A percentile compares a stretch with the other conserved stretches of the same genome.
Conservation (phyloP, 1,140 invertebrate species). For the Cotesia chilonis region DNA sequence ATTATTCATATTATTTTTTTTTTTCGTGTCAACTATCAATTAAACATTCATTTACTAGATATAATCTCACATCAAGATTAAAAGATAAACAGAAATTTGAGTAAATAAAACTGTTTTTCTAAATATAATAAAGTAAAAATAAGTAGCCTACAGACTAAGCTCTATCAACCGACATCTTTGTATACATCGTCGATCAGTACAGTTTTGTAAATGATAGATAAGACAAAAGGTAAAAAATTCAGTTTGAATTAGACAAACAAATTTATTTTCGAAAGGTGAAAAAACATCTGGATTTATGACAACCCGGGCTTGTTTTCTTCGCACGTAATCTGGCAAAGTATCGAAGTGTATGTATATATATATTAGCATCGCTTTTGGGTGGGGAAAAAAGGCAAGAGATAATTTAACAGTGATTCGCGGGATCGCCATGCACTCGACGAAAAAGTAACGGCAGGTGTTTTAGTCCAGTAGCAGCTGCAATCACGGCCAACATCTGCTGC, state of each 20-base stretch:
- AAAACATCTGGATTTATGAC: too few relatives aligned
- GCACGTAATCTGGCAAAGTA: conserved; percentile 14
- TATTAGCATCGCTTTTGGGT: neutral
- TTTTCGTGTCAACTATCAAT: neutral
- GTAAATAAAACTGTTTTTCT: too few relatives aligned
- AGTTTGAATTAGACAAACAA: too few relatives aligned
- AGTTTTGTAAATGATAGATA: too few relatives aligned
- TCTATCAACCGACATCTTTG: too few relatives aligned
- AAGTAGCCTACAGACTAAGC: too few relatives aligned
- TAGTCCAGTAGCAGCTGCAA: conserved; percentile 27
- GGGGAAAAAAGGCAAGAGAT: neutral
- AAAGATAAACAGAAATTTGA: too few relatives aligned
- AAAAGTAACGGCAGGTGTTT: conserved; percentile 30
- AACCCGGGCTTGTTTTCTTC: neutral
- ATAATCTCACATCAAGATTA: too few relatives aligned
- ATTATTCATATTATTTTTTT: too few relatives aligned
- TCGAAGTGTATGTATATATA: neutral
- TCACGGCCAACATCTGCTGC: conserved; percentile 32
- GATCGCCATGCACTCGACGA: conserved; percentile 14
- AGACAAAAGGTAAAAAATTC: too few relatives aligned
- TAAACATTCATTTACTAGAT: neutral
- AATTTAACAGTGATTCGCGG: conserved; percentile 27
- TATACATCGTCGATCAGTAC: too few relatives aligned
- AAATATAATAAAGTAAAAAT: too few relatives aligned
- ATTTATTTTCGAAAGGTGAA: neutral